Percentiles rank a stretch among this genome's conserved stretches.
phyloP scores from a whole-genome alignment of 1,140 invertebrate genomes.

The Aradophagus sp. region DNA sequence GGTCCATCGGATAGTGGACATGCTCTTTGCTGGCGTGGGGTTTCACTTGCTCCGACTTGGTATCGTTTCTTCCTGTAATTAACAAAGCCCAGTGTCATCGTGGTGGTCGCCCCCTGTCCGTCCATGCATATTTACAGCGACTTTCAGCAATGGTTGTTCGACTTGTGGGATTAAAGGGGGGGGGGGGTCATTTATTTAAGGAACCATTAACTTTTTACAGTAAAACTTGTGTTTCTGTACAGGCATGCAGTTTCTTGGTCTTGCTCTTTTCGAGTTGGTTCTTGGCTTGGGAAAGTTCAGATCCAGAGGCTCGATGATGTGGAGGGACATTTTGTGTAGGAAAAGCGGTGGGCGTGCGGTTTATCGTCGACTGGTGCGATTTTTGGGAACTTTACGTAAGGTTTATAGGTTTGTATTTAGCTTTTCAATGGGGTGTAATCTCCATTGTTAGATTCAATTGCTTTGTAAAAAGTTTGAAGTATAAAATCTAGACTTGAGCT shows the following conservation, averaged over 20 bases:
- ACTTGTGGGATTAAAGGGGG: constrained; percentile 49
- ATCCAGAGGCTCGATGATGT: constrained; percentile 2
- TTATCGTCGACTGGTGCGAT: too few species aligned
- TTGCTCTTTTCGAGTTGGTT: constrained; percentile 4
- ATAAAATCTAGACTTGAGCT: too few species aligned
- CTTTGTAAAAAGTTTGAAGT: too few species aligned
- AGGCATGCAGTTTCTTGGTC: constrained; percentile 59
- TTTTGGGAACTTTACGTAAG: too few species aligned
- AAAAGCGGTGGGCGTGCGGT: too few species aligned
- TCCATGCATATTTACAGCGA: constrained; percentile 69
- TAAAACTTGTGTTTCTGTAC: constrained; percentile 19
- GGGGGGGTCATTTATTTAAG: too few species aligned
- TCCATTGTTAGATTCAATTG: too few species aligned
- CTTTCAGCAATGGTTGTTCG: constrained; percentile 21
- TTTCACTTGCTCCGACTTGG: constrained; percentile 60
- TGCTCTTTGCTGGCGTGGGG: constrained; percentile 33
- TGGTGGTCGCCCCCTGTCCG: constrained; percentile 45
- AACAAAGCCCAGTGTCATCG: constrained; percentile 70
- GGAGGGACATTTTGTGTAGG: constrained; percentile 8
- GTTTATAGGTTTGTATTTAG: too few species aligned
- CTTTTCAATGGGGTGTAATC: too few species aligned
- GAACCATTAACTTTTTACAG: too few species aligned
- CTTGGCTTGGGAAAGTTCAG: constrained; percentile 2
- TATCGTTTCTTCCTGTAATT: constrained; percentile 71
- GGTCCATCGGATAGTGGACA: constrained; percentile 71